Percentiles rank a stretch among this genome's conserved stretches.
phyloP scores from a whole-genome alignment of 2,113 vertebrate genomes.

The Notarius quadriscutis region DNA sequence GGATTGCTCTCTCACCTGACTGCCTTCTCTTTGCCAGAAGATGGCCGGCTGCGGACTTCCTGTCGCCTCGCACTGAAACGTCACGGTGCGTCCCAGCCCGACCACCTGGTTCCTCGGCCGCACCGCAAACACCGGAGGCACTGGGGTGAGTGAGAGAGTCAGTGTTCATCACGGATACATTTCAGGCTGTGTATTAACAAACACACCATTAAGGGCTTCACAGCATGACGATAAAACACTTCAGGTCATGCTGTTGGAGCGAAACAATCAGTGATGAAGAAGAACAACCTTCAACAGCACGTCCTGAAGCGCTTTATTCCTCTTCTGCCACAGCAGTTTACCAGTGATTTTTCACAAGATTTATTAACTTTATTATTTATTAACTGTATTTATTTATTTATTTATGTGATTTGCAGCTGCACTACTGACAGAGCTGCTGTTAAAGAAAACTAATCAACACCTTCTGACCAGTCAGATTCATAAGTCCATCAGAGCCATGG shows the following conservation, averaged over 20 bases:
- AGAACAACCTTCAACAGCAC: neutral
- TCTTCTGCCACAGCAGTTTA: neutral
- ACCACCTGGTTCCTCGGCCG: conserved; percentile 95
- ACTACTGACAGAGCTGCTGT: neutral
- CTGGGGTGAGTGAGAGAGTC: conserved; percentile 67
- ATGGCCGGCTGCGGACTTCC: conserved; percentile 98
- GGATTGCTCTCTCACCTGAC: conserved; percentile 81
- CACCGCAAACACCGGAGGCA: conserved; percentile 92
- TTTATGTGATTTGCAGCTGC: too few relatives aligned
- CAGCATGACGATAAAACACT: neutral
- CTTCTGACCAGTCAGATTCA: neutral
- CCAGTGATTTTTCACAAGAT: neutral
- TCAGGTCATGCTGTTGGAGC: neutral
- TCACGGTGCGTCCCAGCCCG: conserved; percentile 91
- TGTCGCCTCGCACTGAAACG: conserved; percentile 96
- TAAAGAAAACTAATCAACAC: neutral
- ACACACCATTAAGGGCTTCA: neutral
- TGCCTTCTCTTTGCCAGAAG: conserved; percentile 96
- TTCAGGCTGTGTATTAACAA: neutral
- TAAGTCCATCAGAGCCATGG: neutral
- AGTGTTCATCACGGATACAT: neutral
- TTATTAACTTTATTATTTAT: neutral
- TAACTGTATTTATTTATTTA: too few relatives aligned
- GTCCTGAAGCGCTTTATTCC: neutral
- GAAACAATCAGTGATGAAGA: neutral